These are phyloP conservation scores for Leptinotarsa tumamoca DNA, from an alignment of 2,888 invertebrate species.

Conservation along the genomic window DNA sequence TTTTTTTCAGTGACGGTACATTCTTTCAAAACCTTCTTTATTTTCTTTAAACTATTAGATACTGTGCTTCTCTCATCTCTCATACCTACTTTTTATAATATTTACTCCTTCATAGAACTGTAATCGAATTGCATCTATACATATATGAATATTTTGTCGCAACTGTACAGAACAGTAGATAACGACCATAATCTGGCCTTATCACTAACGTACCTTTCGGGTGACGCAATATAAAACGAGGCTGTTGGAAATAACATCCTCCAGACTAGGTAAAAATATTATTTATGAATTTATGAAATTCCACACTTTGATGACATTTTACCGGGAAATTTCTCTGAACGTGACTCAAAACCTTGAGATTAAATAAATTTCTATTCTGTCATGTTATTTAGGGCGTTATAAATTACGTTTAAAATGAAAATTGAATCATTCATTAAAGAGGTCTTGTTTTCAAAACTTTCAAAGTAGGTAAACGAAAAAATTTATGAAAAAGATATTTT, in stretches of 20 bases:
- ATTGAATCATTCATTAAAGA: too few species aligned
- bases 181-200: constrained; percentile 40
- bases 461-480: too few species aligned
- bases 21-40: too few species aligned
- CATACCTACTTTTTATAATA: too few species aligned
- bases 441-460: too few species aligned
- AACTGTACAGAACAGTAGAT: constrained; percentile 43
- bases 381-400: neutral
- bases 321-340: neutral
- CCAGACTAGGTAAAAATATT: constrained; percentile 28
- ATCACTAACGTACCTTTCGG: constrained; percentile 42
- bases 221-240: constrained; percentile 44
- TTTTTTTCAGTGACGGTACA: too few species aligned
- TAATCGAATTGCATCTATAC: constrained; percentile 12
- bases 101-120: neutral
- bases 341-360: constrained; percentile 2
- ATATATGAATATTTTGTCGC: constrained; percentile 36
- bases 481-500: too few species aligned
- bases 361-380: neutral
- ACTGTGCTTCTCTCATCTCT: too few species aligned
- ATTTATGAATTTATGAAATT: constrained; percentile 37
- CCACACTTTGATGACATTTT: constrained; percentile 23
- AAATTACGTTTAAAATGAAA: too few species aligned
- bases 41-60: too few species aligned
- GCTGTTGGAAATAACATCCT: constrained; percentile 39